Evolutionary conservation across 1,140 invertebrate genomes (phyloP), one percentile per base, ranked within the genome.

Genomic region (Tetragnatha versicolor): DNA sequence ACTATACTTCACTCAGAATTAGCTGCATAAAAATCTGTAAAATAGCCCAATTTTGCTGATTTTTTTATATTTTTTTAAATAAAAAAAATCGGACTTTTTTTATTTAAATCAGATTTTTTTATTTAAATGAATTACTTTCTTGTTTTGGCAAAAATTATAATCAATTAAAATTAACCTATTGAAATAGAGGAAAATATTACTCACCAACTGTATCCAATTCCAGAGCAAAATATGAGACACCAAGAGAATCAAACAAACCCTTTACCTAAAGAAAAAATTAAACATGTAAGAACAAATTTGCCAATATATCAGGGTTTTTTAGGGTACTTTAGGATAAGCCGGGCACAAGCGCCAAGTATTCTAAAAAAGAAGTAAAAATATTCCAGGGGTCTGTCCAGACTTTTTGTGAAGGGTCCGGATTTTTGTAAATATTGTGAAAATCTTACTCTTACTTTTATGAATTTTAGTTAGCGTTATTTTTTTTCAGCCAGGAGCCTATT

Each of bases 161-260:
- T 31, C 25, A 6, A 37, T 27, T 29, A 51, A 69, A 65, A 10
- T 39, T 37, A 12, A 37, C 12, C 39, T 37, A 35, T 22, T 63
- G 17, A 60, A 73, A 42, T 60, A 58, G 27, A 37, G 3, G 7
- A 17, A 1, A 33, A 35, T 39, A 35, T 9, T 12, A 37, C 12
- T 79, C 70, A 79, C 76, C 76, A 35, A 70, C 27, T 25, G 37
- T 79, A 29, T 79, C 76, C 9, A 79, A 49, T 49, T 79, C 76
- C 39, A 79, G 47, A 7, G n/a, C 49, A 69, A 20, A 47, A 27
- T 60, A 79, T 29, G 58, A 31, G 1, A 79, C 51, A 58, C 31
- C 35, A 6, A 79, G 39, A 27, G 76, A 69, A 70, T 39, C 49
- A 12, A 79, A 66, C 22, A 77, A 29, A 20, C 49, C 27, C 39